Conservation (phyloP, 2,113 vertebrate genomes). For the Nycticryphes semicollaris region DNA sequence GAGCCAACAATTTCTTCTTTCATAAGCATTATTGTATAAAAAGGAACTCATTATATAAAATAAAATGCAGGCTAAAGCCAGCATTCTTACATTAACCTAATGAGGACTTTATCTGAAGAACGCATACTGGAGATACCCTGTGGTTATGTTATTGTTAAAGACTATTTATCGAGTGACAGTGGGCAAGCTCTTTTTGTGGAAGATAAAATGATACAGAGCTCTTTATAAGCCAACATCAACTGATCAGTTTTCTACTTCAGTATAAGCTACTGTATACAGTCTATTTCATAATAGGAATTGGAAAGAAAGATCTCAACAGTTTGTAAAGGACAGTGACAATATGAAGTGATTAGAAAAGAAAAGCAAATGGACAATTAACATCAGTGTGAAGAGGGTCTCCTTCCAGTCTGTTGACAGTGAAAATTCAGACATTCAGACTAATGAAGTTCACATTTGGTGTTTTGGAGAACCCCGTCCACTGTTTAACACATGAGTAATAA, state of each 20-base stretch:
- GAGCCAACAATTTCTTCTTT: slow-evolving; percentile 64
- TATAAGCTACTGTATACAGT: neutral
- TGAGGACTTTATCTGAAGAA: slow-evolving; percentile 52
- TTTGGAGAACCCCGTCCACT: neutral
- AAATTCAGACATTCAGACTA: neutral
- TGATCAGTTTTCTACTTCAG: neutral
- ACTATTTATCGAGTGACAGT: slow-evolving; percentile 12
- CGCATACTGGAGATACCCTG: neutral
- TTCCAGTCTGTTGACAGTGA: neutral
- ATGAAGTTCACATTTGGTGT: neutral
- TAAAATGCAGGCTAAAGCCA: slow-evolving; percentile 50
- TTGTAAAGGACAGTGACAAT: accelerated
- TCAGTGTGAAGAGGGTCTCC: neutral
- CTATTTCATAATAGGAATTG: neutral
- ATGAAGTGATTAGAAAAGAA: neutral
- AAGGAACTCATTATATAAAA: slow-evolving; percentile 68
- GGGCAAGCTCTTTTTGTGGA: neutral
- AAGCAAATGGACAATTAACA: neutral
- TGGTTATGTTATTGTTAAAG: slow-evolving; percentile 4
- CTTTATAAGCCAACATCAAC: neutral
- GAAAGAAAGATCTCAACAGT: neutral
- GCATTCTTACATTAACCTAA: slow-evolving; percentile 58
- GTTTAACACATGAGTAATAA: neutral
- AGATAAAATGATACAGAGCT: neutral
- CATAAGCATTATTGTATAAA: slow-evolving; percentile 59